Evolutionary conservation across 1,140 invertebrate genomes (phyloP), one percentile per base, ranked within the genome.

Genomic region (Zaprionus taronus): DNA sequence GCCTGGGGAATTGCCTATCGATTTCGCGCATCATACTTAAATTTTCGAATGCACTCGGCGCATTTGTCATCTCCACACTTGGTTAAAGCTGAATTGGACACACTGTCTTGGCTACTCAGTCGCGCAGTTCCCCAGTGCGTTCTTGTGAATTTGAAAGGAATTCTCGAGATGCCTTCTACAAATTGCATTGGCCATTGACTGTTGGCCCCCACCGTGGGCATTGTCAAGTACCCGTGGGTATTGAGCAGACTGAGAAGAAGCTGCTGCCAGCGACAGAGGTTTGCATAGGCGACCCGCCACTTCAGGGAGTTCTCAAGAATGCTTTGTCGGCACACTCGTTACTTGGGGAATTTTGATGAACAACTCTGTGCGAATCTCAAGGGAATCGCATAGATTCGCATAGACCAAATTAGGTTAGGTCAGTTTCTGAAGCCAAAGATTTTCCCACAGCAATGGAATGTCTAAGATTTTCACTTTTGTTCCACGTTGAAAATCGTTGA

Each of bases 161-260:
- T 79, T 84, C 74, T 56, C 75, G 20, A 60, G 67, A 70, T 79
- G 57, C 78, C 72, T 75, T 66, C 74, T 51, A 60, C 72, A 89
- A 87, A 84, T 84, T 90, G 85, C 85, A 81, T 65, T 64, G 64
- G 44, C 75, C 73, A 75, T 76, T 71, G 66, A 58, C 71, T 68
- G 71, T 79, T 62, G 36, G 22, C 47, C 12, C 36, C 24, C 15
- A n/a, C 55, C 36, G 44, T 77, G 17, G 63, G 31, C 58, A 66
- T 75, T 57, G 22, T 56, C 55, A 64, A 72, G 49, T 56, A 70
- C 73, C 78, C 78, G 6, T 49, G 66, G 65, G 75, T 55, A 72
- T 77, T 70, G 49, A 65, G 47, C 7, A 12, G 17, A n/a, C 26
- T 12, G 41, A 24, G 9, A 58, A 22, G 7, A 20, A 58, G 17